Evolutionary conservation across 2,888 invertebrate species (phyloP).

Genomic region (Campoplex nolae): DNA sequence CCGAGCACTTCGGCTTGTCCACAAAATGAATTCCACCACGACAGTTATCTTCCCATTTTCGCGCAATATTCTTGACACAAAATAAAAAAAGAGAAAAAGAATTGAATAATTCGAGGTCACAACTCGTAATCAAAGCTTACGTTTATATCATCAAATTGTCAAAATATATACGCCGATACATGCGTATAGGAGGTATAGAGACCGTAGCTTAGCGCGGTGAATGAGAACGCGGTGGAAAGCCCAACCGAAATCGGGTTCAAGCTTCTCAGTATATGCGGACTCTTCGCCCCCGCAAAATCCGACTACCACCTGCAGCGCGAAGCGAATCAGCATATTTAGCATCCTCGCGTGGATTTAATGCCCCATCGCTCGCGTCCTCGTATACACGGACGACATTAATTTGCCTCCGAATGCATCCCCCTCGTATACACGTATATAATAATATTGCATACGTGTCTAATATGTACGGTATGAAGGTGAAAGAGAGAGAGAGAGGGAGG

Average conservation of each 20-base stretch:
- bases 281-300: constrained; percentile 63
- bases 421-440: constrained; percentile 9
- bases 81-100: neutral
- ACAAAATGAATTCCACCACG: neutral
- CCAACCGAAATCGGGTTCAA: constrained; percentile 75
- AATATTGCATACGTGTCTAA: constrained; percentile 37
- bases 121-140: neutral
- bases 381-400: constrained; percentile 74
- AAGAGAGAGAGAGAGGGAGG: constrained; percentile 38
- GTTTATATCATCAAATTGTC: constrained; percentile 16
- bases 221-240: constrained; percentile 30
- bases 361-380: constrained; percentile 69
- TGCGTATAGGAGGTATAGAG: neutral
- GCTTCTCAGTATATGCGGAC: constrained; percentile 67
- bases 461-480: constrained; percentile 43
- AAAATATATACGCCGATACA: neutral
- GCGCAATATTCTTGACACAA: neutral
- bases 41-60: neutral
- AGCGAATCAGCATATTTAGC: constrained; percentile 79
- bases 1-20: neutral
- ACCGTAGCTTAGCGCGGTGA: constrained; percentile 9
- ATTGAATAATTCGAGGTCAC: neutral
- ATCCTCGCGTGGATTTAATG: constrained; percentile 76
- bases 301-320: constrained; percentile 78
- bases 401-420: constrained; percentile 66